Evolutionary conservation across 2,888 invertebrate genomes (phyloP).

Genomic region (Caenorhabditis imperialis): DNA sequence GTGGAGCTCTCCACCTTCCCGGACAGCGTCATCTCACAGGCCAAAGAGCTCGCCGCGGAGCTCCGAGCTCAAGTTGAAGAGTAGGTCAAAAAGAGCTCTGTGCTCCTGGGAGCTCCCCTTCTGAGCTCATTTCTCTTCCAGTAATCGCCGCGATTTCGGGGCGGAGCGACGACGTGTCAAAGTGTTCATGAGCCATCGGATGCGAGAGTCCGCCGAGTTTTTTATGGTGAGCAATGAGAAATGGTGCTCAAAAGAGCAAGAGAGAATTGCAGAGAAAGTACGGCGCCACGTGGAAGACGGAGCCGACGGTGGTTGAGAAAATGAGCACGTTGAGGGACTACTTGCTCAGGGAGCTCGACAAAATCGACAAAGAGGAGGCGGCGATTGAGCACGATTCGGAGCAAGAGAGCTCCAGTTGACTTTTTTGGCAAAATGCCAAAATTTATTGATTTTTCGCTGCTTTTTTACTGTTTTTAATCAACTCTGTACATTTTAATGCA

Average conservation of each 20-base stretch:
- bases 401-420: too few relatives aligned
- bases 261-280: constrained; percentile 7
- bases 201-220: constrained; percentile 34
- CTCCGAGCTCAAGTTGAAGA: constrained; percentile 34
- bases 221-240: constrained; percentile 10
- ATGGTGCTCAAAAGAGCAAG: too few relatives aligned
- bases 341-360: constrained; percentile 26
- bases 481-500: background rate
- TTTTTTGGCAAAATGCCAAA: background rate
- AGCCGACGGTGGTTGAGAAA: constrained; percentile 20
- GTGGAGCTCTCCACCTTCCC: constrained; percentile 79
- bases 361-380: constrained; percentile 27
- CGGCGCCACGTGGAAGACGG: constrained; percentile 28
- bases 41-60: constrained; percentile 66
- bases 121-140: too few relatives aligned
- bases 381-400: constrained; percentile 1
- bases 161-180: constrained; percentile 23
- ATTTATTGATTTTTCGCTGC: background rate
- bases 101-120: too few relatives aligned
- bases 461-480: background rate
- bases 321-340: constrained; percentile 23
- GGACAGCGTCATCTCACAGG: constrained; percentile 76
- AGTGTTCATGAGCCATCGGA: constrained; percentile 31
- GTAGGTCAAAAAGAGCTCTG: background rate
- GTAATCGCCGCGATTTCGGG: constrained; percentile 19